Evolutionary conservation across 2,113 vertebrate genomes (phyloP), one percentile per base, ranked within the genome.

Genomic region (Mirounga angustirostris): DNA sequence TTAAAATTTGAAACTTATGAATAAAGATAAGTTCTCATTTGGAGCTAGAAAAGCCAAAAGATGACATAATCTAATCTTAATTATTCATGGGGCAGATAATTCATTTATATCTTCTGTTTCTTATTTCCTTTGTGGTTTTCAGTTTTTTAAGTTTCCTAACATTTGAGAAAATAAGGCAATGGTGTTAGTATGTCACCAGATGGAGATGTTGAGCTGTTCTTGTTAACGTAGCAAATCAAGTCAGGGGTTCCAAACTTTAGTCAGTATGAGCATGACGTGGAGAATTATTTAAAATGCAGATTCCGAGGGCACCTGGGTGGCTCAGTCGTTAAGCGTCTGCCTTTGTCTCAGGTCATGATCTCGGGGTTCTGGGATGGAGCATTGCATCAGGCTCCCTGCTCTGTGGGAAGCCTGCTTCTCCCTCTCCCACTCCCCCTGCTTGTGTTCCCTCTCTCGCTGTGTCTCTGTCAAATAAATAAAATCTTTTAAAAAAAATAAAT

Each of bases 171-270:
- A 78, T 30, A 92, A 93, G 16, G 59, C 33, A 69, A 54, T 71
- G 52, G 6, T 33, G 7, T 92, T 89, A 78, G 52, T 52, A 78
- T 78, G 83, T 88, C 96, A 97, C 33, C 43, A 84, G 89, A 84
- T 89, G 89, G 84, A 84, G 96, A 63, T 71, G 21, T 84, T 95
- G 89, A 78, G 21, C 84, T 88, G 33, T 58, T 33, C 33, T 74
- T 87, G 24, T 87, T 89, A 79, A 89, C 22, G 52, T 33, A n/a
- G 73, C 54, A 89, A 81, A 65, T 73, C 33, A 40, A 78, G 56
- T 54, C 28, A 71, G 78, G 30, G 16, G 43, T 61, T 76, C 82
- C 52, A 83, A 43, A 54, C 8, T 24, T 65, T 2, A 80, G 61
- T 84, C 22, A 14, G 16, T 7, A 50, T 61, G 40, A 65, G 26